Evolutionary conservation across 2,797 vertebrate species (phyloP), one percentile per base, ranked within the genome.

Genomic region (Trichosurus vulpecula): DNA sequence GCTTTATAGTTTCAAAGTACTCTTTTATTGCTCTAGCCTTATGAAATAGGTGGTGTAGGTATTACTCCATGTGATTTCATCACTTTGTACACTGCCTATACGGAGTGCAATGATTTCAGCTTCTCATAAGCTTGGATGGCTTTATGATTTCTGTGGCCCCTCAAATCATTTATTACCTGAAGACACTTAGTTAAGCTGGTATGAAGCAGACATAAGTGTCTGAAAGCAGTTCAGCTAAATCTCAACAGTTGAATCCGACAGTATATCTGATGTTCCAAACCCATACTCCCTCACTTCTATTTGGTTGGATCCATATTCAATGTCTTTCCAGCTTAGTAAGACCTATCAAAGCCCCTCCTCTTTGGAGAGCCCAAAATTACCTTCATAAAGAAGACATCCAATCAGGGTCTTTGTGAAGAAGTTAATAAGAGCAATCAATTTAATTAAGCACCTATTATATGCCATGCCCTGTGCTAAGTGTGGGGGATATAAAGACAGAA

Each of bases 321-420:
- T 35, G 16, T 74, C 66, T 74, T 66, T 25, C 41, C 8, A 81
- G 8, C 9, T 81, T 81, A 81, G 41, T 81, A 81, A 81, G 22
- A 87, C 3, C 74, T 87, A 87, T 27, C 41, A 81, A n/a, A 81
- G 41, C 8, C 31, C 31, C 5, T 51, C 25, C 22, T 87, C 9
- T 87, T 51, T 51, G 22, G 74, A 51, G 41, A 87, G 41, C 25
- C 41, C 41, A 87, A 47, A 87, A 22, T 87, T 55, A 91, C 29
- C 11, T 81, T 51, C 90, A 91, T 87, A 14, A 53, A 91, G 10
- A 94, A 81, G 93, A 89, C 58, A 95, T 66, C 92, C 61, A 96
- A 91, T 56, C 90, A 27, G 16, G 35, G 92, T 93, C 87, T 81
- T 81, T 47, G 74, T 81, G 9, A 47, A 81, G 41, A 81, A 74